Evolutionary conservation across 2,888 invertebrate genomes (phyloP).

Genomic region (Lepas anatifera): DNA sequence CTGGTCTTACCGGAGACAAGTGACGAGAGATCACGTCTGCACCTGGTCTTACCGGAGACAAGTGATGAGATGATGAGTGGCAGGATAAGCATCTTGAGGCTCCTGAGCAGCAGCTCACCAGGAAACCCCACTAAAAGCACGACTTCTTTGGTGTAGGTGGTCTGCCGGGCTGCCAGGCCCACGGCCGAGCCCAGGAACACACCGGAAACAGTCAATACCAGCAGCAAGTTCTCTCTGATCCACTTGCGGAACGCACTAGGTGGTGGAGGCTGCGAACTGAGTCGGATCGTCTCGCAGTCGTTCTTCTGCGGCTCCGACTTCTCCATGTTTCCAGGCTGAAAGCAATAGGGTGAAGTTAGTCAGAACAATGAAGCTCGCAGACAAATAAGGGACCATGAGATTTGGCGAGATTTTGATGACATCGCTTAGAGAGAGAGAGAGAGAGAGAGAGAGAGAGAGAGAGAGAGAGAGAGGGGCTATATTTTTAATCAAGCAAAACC

Average conservation of each 20-base stretch:
- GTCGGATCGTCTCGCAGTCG: not conserved
- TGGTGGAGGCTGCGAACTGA: no score
- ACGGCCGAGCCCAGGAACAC: slow-evolving; percentile 47
- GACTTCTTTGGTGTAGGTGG: slow-evolving; percentile 37
- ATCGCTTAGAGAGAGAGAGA: no score
- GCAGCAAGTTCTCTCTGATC: slow-evolving; percentile 42
- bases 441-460: no score
- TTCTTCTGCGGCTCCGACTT: not conserved
- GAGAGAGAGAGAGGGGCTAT: no score
- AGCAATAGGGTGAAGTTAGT: no score
- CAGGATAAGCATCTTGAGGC: slow-evolving; percentile 54
- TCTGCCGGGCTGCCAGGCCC: slow-evolving; percentile 43
- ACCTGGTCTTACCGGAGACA: slow-evolving; percentile 44
- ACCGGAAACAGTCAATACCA: slow-evolving; percentile 44
- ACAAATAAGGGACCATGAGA: no score
- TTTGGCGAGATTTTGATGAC: no score
- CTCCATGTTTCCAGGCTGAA: not conserved
- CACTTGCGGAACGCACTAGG: slow-evolving; percentile 28
- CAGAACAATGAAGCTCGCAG: no score
- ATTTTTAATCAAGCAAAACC: no score
- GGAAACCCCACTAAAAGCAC: slow-evolving; percentile 50
- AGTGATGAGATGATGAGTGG: slow-evolving; percentile 53
- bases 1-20: no score
- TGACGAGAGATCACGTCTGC: no score
- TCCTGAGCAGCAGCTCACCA: slow-evolving; percentile 52